phyloP scores from a whole-genome alignment of 2,113 vertebrate species.

The Pardalotus punctatus region DNA sequence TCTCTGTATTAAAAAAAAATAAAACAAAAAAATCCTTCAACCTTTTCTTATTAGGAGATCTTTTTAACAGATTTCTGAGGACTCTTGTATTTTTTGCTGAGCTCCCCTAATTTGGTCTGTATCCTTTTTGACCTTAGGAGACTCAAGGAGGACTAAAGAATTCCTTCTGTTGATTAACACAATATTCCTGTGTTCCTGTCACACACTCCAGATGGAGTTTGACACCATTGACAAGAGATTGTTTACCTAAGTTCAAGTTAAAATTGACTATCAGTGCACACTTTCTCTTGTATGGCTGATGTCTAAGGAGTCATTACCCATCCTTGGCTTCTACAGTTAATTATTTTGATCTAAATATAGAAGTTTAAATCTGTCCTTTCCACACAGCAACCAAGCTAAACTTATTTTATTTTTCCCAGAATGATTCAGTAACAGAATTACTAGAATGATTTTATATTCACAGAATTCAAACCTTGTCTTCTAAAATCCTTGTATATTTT shows the following conservation, averaged over 20 bases:
- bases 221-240: background rate
- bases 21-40: background rate
- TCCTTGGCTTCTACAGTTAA: background rate
- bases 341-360: background rate
- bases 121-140: background rate
- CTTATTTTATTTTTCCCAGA: background rate
- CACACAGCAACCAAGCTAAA: background rate
- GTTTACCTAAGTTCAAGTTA: constrained; percentile 21
- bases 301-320: background rate
- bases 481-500: background rate
- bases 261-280: background rate
- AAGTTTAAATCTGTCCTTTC: background rate
- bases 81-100: background rate
- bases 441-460: background rate
- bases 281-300: background rate
- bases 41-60: background rate
- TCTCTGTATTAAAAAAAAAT: background rate
- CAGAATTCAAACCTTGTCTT: background rate
- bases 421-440: background rate
- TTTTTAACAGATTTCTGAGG: background rate
- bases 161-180: background rate
- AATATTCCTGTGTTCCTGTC: background rate
- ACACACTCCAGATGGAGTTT: background rate
- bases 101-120: background rate
- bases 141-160: background rate